Evolutionary conservation across 35 echinoderm and acorn worm species (phyloP).

Genomic region (Amphiura filiformis): DNA sequence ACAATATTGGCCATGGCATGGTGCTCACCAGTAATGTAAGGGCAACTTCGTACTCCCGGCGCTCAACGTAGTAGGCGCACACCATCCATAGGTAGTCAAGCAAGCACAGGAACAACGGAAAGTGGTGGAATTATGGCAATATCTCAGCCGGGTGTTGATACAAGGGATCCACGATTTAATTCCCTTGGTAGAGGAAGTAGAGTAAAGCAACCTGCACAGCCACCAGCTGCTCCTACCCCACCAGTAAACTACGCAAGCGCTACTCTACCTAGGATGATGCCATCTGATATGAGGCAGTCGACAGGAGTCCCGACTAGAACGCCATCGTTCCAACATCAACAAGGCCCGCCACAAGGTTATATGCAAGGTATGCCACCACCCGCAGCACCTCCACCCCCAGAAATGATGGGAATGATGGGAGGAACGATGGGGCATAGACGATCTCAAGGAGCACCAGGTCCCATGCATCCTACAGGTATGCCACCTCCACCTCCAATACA

Average conservation of each 20-base stretch:
- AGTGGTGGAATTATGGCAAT: slow-evolving; percentile 55
- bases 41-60: not conserved
- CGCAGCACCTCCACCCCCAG: slow-evolving; percentile 25
- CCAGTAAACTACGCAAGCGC: slow-evolving; percentile 27
- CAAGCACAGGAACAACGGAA: slow-evolving; percentile 41
- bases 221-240: slow-evolving; percentile 42
- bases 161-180: slow-evolving; percentile 4
- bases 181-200: slow-evolving; percentile 19
- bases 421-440: not conserved
- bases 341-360: slow-evolving; percentile 34
- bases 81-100: slow-evolving; percentile 45
- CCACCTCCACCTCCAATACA: slow-evolving; percentile 45
- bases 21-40: slow-evolving; percentile 41
- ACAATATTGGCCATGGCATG: slow-evolving; percentile 83
- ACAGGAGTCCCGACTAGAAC: not conserved
- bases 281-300: slow-evolving; percentile 2
- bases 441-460: slow-evolving; percentile 44
- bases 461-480: slow-evolving; percentile 23
- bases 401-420: too few species aligned
- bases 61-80: slow-evolving; percentile 25
- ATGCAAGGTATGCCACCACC: slow-evolving; percentile 24
- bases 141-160: slow-evolving; percentile 17
- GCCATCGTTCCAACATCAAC: slow-evolving; percentile 5
- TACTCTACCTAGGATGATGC: not conserved
- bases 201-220: slow-evolving; percentile 3